These are phyloP conservation scores for Tauraco erythrolophus DNA, from an alignment of 2,113 vertebrate genomes.

Conservation along the genomic window DNA sequence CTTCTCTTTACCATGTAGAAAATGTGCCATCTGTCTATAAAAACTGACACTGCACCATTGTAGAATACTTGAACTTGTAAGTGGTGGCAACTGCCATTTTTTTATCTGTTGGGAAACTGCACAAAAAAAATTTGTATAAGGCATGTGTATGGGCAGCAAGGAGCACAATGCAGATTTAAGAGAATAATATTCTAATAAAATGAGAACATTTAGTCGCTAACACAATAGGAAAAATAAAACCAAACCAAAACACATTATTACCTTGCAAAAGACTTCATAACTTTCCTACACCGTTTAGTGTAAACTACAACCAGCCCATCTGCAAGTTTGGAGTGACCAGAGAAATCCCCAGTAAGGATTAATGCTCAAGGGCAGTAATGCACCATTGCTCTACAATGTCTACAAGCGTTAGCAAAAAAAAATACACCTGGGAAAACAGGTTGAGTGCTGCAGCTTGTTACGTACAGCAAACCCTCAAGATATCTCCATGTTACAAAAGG, in stretches of 20 bases:
- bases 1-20: background rate
- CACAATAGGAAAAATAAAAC: background rate
- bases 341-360: background rate
- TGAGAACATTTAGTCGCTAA: background rate
- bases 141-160: background rate
- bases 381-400: background rate
- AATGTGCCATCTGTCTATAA: background rate
- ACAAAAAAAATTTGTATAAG: too few relatives aligned
- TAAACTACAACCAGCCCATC: background rate
- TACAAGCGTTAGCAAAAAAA: background rate
- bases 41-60: background rate
- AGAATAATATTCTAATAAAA: background rate
- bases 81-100: background rate
- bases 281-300: background rate
- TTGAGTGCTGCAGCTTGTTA: background rate
- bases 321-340: background rate
- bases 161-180: background rate
- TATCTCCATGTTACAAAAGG: accelerated
- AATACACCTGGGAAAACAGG: accelerated
- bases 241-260: background rate
- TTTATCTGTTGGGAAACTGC: background rate
- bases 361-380: background rate
- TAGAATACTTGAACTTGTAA: background rate
- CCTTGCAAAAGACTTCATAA: background rate
- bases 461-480: background rate